These are phyloP conservation scores for Unio pictorum DNA, from an alignment of 2,888 invertebrate genomes.

Conservation along the genomic window DNA sequence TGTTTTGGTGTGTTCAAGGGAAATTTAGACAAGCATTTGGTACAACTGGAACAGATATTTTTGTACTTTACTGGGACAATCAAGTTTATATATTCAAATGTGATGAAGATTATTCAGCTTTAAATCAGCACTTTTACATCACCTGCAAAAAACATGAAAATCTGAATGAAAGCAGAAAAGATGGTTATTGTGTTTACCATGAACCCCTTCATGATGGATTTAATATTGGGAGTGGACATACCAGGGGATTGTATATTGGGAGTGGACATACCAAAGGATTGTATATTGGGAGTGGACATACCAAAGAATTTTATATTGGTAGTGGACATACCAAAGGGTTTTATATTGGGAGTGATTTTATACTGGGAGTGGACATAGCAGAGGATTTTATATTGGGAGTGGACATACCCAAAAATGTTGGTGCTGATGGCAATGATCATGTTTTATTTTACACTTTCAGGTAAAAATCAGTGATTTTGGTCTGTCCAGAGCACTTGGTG, in stretches of 20 bases:
- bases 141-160: too few relatives aligned
- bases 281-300: background rate
- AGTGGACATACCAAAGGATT: background rate
- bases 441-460: slow-evolving; percentile 53
- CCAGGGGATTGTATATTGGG: background rate
- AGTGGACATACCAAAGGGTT: too few relatives aligned
- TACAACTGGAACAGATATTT: too few relatives aligned
- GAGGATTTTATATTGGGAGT: background rate
- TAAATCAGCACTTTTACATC: too few relatives aligned
- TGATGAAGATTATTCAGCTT: too few relatives aligned
- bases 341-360: background rate
- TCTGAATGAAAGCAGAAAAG: too few relatives aligned
- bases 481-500: slow-evolving; percentile 92
- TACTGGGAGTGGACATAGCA: background rate
- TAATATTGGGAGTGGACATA: background rate
- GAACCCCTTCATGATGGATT: background rate
- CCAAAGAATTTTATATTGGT: background rate
- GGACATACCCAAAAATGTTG: background rate
- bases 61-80: too few relatives aligned
- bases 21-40: too few relatives aligned
- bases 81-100: too few relatives aligned
- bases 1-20: too few relatives aligned
- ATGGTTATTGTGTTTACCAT: too few relatives aligned
- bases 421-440: background rate
- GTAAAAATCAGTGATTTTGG: slow-evolving; percentile 99